Conservation (phyloP, 2,797 vertebrate species). For the Gymnoscopelus braueri region DNA sequence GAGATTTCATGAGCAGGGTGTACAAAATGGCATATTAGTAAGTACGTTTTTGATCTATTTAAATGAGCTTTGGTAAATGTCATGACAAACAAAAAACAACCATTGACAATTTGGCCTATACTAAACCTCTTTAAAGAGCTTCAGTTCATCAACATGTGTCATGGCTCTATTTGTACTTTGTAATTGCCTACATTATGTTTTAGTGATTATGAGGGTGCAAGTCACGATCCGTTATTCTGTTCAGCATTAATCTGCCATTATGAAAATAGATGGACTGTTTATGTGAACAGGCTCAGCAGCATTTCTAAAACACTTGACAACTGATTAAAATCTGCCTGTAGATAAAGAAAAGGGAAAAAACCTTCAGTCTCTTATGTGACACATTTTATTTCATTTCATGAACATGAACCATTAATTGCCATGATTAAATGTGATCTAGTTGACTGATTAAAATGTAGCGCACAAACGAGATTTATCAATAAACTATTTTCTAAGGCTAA, state of each 20-base stretch:
- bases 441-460: background rate
- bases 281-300: slow-evolving; percentile 26
- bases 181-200: background rate
- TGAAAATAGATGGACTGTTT: background rate
- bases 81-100: background rate
- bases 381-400: background rate
- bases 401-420: background rate
- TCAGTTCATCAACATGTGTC: background rate
- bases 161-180: background rate
- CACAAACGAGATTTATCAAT: background rate
- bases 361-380: background rate
- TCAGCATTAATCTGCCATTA: background rate
- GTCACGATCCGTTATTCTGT: no score
- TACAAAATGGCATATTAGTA: no score
- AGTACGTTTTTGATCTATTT: no score
- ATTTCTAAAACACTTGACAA: slow-evolving; percentile 14
- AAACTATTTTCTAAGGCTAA: background rate
- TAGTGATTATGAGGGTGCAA: background rate
- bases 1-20: no score
- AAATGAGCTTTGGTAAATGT: background rate
- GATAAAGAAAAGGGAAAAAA: background rate
- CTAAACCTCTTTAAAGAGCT: background rate
- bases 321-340: background rate
- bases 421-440: background rate
- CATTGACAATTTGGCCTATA: background rate